Evolutionary conservation across 1,140 invertebrate species (phyloP).

Genomic region (Neodiprion fabricii): DNA sequence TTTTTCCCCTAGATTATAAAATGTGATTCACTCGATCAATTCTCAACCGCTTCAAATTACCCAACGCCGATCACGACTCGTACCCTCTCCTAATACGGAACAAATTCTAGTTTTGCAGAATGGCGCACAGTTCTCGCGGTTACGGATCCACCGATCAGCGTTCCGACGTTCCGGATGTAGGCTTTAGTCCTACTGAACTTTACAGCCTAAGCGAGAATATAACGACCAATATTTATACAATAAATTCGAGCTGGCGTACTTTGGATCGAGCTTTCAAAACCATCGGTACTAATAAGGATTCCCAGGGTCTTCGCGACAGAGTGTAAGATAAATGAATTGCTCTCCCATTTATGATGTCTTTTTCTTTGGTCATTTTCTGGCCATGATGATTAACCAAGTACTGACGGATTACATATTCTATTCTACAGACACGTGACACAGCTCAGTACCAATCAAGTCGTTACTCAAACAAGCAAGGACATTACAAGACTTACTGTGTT

Average conservation of each 20-base stretch:
- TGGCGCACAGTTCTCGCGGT: constrained; percentile 57
- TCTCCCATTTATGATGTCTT: too few species aligned
- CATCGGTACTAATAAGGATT: constrained; percentile 80
- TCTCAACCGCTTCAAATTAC: too few species aligned
- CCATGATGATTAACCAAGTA: too few species aligned
- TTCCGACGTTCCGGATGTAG: constrained; percentile 67
- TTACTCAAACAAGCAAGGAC: constrained; percentile 75
- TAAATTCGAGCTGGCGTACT: constrained; percentile 72
- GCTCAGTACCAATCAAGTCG: constrained; percentile 76
- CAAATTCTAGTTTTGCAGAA: constrained; percentile 36
- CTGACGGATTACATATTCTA: too few species aligned
- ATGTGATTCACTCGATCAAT: too few species aligned
- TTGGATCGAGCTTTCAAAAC: constrained; percentile 78
- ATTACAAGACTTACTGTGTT: constrained; percentile 73
- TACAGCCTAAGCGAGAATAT: constrained; percentile 78
- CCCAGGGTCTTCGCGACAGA: constrained; percentile 68
- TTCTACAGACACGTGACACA: constrained; percentile 78
- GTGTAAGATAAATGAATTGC: constrained; percentile 60
- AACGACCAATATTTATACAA: constrained; percentile 78
- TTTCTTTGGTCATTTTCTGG: not conserved
- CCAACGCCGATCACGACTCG: too few species aligned
- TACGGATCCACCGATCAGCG: constrained; percentile 60
- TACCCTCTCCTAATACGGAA: too few species aligned
- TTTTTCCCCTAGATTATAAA: too few species aligned
- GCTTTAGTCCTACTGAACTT: constrained; percentile 76